Conservation (phyloP, 2,113 vertebrate genomes). For the Cranoglanis bouderius region DNA sequence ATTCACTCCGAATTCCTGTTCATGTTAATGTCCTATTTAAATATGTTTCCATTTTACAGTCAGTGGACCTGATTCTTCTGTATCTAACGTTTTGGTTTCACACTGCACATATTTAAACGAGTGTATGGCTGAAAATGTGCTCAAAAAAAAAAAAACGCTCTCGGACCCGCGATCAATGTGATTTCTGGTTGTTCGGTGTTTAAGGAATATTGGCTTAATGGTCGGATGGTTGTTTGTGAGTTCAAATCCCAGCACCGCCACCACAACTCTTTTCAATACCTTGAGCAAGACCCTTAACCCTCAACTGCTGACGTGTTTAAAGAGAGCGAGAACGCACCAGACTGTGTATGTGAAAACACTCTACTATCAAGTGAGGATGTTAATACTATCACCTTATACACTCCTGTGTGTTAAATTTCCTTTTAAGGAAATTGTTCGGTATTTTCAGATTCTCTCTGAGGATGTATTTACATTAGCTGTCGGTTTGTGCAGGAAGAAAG, state of each 20-base stretch:
- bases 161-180: not conserved
- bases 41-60: too few relatives aligned
- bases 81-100: too few relatives aligned
- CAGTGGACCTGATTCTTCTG: too few relatives aligned
- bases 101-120: too few relatives aligned
- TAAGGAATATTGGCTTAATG: not conserved
- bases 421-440: not conserved
- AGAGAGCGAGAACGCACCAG: not conserved
- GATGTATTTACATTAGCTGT: not conserved
- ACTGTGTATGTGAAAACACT: not conserved
- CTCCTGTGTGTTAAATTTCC: not conserved
- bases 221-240: not conserved
- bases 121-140: too few relatives aligned
- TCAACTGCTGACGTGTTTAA: not conserved
- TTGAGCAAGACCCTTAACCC: not conserved
- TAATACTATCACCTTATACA: not conserved
- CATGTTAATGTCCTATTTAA: too few relatives aligned
- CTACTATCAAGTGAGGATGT: not conserved
- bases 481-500: slow-evolving; percentile 69
- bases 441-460: not conserved
- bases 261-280: too few relatives aligned
- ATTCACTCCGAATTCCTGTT: too few relatives aligned
- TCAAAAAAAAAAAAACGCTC: not conserved
- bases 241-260: not conserved
- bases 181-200: not conserved